Conservation (phyloP, 2,797 vertebrate species). For the Malacoctenus gilli region DNA sequence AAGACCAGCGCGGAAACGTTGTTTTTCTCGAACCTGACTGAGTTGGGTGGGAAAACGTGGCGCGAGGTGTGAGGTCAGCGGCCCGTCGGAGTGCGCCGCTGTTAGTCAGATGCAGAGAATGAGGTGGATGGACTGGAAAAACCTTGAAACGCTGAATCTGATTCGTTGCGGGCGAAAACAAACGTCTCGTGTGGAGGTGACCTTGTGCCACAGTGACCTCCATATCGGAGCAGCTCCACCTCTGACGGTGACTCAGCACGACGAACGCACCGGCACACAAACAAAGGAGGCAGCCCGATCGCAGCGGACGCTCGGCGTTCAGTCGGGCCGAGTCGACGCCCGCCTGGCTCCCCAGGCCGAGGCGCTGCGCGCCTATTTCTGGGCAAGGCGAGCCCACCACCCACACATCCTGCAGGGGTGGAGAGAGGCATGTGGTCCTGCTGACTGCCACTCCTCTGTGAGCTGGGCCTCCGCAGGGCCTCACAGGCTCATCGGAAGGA, state of each 20-base stretch:
- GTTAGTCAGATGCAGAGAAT: too few relatives aligned
- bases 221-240: too few relatives aligned
- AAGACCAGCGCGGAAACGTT: too few relatives aligned
- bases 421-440: constrained; percentile 83
- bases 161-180: too few relatives aligned
- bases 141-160: too few relatives aligned
- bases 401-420: constrained; percentile 86
- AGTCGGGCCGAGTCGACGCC: constrained; percentile 56
- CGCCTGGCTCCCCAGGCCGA: constrained; percentile 60
- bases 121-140: too few relatives aligned
- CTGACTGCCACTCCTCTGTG: constrained; percentile 77
- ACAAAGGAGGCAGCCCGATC: too few relatives aligned
- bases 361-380: constrained; percentile 79
- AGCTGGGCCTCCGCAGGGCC: constrained; percentile 59
- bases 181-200: not conserved
- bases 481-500: constrained; percentile 59
- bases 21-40: too few relatives aligned
- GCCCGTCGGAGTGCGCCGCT: too few relatives aligned
- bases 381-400: constrained; percentile 82
- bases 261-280: not conserved
- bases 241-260: not conserved
- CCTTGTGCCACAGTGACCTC: not conserved
- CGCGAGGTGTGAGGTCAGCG: too few relatives aligned
- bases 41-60: too few relatives aligned
- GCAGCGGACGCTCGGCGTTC: too few relatives aligned